Evolutionary conservation across 2,113 vertebrate species (phyloP).

Genomic region (Toxostoma redivivum): DNA sequence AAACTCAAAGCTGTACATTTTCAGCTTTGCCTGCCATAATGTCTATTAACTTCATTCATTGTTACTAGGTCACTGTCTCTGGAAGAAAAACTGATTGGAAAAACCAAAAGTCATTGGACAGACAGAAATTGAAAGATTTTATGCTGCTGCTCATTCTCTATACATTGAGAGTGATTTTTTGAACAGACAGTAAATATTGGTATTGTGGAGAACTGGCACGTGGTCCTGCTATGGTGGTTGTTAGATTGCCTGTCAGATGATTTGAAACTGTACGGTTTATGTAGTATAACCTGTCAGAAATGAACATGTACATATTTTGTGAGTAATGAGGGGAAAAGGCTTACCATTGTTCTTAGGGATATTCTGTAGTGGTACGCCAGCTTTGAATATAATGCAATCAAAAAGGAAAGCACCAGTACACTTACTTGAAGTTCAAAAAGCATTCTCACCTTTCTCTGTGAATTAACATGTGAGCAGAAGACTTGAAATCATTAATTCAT

Average conservation of each 20-base stretch:
- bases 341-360: not conserved
- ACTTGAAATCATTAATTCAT: slow-evolving; percentile 29
- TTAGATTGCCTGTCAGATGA: not conserved
- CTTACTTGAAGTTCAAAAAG: not conserved
- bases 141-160: not conserved
- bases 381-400: not conserved
- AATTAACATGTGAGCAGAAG: not conserved
- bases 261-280: not conserved
- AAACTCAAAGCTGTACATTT: not conserved
- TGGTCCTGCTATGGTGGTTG: not conserved
- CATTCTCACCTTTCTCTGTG: not conserved
- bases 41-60: slow-evolving; percentile 16
- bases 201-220: not conserved
- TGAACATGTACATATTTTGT: not conserved
- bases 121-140: not conserved
- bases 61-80: not conserved
- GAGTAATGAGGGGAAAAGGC: not conserved
- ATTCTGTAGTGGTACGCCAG: not conserved
- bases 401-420: not conserved
- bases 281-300: not conserved
- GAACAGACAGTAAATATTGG: not conserved
- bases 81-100: not conserved
- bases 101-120: not conserved
- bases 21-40: not conserved
- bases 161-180: not conserved